Percentiles rank a stretch among this genome's conserved stretches.
These are phyloP conservation scores for Suricata suricatta DNA, from an alignment of 2,113 vertebrate genomes.

Conservation along the genomic window DNA sequence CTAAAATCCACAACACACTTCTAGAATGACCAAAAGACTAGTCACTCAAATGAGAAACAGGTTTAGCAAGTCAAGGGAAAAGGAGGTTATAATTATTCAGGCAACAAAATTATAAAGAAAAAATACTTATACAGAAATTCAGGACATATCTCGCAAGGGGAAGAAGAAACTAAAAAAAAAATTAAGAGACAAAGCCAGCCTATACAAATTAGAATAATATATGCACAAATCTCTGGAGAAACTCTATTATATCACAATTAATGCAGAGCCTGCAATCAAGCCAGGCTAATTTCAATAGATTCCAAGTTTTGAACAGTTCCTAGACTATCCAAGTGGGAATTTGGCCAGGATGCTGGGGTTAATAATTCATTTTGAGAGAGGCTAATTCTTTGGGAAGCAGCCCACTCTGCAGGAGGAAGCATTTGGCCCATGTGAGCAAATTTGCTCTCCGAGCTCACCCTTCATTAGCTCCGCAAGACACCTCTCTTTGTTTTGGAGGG, in stretches of 20 bases:
- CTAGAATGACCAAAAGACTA: slow-evolving; percentile 57
- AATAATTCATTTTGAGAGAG: slow-evolving; percentile 79
- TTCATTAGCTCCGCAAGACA: slow-evolving; percentile 58
- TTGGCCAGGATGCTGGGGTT: slow-evolving; percentile 79
- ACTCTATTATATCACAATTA: slow-evolving; percentile 77
- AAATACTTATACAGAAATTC: slow-evolving; percentile 46
- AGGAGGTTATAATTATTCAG: slow-evolving; percentile 22
- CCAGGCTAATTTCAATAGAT: slow-evolving; percentile 78
- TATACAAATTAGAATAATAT: slow-evolving; percentile 70
- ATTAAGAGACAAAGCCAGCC: slow-evolving; percentile 55
- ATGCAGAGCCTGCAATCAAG: slow-evolving; percentile 71
- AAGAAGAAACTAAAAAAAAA: slow-evolving; percentile 55
- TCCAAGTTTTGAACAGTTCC: slow-evolving; percentile 79
- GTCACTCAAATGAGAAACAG: slow-evolving; percentile 67
- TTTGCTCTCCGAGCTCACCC: slow-evolving; percentile 58
- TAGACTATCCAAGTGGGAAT: slow-evolving; percentile 79
- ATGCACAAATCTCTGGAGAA: slow-evolving; percentile 73
- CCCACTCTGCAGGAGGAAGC: slow-evolving; percentile 76
- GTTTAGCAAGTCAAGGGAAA: slow-evolving; percentile 47
- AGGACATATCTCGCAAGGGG: slow-evolving; percentile 7
- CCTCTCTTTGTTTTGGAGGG: not conserved
- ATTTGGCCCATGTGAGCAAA: slow-evolving; percentile 75
- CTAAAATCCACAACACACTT: slow-evolving; percentile 61
- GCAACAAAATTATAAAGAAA: not conserved
- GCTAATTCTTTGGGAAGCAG: slow-evolving; percentile 80